phyloP scores from a whole-genome alignment of 1,140 invertebrate genomes.

The Lepidurus arcticus region DNA sequence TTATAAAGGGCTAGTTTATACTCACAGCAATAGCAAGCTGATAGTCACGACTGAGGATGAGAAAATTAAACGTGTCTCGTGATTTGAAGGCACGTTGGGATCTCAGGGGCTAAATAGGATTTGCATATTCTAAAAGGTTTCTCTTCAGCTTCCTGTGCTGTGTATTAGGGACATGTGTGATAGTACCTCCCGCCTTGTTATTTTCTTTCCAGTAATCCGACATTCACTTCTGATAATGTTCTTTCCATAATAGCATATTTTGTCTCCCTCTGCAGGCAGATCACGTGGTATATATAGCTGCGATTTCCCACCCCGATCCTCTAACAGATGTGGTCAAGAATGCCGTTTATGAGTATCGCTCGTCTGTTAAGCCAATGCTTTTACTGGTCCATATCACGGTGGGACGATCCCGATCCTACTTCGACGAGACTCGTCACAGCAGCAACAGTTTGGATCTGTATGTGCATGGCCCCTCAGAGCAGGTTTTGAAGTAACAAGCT shows the following conservation, averaged over 20 bases:
- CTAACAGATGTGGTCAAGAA: background rate
- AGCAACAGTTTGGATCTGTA: background rate
- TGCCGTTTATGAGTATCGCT: background rate
- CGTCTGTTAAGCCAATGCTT: background rate
- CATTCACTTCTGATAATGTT: background rate
- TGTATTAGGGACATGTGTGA: background rate
- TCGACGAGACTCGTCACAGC: background rate
- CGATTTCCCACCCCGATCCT: background rate
- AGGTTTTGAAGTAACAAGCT: background rate
- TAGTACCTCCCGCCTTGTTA: background rate
- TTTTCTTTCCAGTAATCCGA: too few species aligned
- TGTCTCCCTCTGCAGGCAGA: background rate
- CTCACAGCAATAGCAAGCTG: background rate
- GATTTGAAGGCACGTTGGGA: background rate
- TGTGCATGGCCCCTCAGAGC: background rate
- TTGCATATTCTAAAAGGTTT: background rate
- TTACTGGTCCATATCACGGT: background rate
- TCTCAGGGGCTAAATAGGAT: constrained; percentile 1
- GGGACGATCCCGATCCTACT: background rate
- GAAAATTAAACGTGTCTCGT: background rate
- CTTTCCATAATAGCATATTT: background rate
- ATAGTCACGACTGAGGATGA: background rate
- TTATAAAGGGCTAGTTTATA: background rate
- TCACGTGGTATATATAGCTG: background rate
- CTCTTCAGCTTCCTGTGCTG: background rate